phyloP scores from a whole-genome alignment of 2,113 vertebrate species.

The Pelmatolapia mariae region DNA sequence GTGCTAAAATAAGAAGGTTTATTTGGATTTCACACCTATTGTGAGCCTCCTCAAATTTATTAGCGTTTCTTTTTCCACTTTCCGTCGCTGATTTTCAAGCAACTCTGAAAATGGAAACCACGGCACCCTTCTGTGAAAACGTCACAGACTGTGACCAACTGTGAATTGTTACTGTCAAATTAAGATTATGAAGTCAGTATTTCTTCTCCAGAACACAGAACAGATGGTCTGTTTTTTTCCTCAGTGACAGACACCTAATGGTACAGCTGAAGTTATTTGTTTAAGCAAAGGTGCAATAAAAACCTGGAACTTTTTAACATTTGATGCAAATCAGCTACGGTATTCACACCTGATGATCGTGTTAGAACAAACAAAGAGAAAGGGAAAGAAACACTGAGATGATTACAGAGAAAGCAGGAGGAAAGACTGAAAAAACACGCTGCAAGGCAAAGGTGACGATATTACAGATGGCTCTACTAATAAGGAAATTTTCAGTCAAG shows the following conservation, averaged over 20 bases:
- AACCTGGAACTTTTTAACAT: neutral
- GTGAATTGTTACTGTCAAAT: neutral
- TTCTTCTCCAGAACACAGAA: neutral
- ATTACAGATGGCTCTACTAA: slow-evolving; percentile 3
- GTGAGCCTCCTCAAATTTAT: slow-evolving; percentile 3
- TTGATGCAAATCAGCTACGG: neutral
- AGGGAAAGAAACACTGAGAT: neutral
- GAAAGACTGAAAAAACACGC: neutral
- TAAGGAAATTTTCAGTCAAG: slow-evolving; percentile 36
- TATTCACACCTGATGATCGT: neutral
- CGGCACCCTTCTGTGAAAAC: neutral
- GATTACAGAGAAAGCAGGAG: neutral
- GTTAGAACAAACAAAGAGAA: neutral
- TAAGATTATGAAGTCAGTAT: neutral
- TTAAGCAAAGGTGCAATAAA: neutral
- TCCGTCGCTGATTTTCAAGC: neutral
- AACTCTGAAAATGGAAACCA: slow-evolving; percentile 2
- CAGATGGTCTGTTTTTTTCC: neutral
- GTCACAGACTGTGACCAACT: neutral
- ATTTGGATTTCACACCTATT: slow-evolving; percentile 41
- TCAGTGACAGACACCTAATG: neutral
- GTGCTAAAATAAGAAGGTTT: slow-evolving; percentile 35
- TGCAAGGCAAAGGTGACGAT: neutral
- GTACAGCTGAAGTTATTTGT: neutral
- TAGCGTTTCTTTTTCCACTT: neutral